Percentiles rank a stretch among this genome's conserved stretches.
Conservation (phyloP, 92 coral and sea anemone genomes). For the Phymanthus crucifer region DNA sequence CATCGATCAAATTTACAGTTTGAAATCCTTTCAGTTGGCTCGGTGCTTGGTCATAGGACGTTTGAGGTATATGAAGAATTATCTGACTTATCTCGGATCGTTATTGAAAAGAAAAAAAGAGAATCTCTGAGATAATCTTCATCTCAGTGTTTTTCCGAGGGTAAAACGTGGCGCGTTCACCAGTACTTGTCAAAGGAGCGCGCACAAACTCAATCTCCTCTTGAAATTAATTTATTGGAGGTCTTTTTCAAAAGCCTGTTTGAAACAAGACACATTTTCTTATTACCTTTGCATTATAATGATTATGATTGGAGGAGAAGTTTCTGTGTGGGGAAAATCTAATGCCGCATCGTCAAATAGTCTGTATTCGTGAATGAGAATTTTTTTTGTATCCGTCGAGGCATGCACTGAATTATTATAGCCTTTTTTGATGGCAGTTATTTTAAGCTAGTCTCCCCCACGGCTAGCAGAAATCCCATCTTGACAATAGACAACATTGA, state of each 20-base stretch:
- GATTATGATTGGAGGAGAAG: background rate
- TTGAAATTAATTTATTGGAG: slow-evolving; percentile 29
- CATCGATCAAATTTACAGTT: background rate
- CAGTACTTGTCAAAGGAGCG: slow-evolving; percentile 9
- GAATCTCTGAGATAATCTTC: slow-evolving; percentile 30
- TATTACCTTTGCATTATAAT: background rate
- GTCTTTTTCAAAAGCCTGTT: slow-evolving; percentile 8
- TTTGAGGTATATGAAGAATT: background rate
- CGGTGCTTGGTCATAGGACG: background rate
- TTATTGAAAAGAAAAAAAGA: background rate
- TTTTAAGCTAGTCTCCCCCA: background rate
- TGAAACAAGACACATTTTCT: slow-evolving; percentile 20
- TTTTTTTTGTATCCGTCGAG: background rate
- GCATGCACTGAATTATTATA: slow-evolving; percentile 1
- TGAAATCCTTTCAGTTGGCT: background rate
- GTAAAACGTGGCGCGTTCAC: slow-evolving; percentile 27
- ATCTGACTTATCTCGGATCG: slow-evolving; percentile 15
- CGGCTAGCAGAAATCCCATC: slow-evolving; percentile 1
- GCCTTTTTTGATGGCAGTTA: background rate
- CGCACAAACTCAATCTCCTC: slow-evolving; percentile 14
- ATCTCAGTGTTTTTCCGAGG: background rate
- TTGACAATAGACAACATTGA: slow-evolving; percentile 4
- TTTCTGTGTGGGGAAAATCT: background rate
- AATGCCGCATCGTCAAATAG: slow-evolving; percentile 2
- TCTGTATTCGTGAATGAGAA: background rate